These are phyloP conservation scores for Alsophila aescularia DNA, from an alignment of 2,888 invertebrate species.

Conservation along the genomic window DNA sequence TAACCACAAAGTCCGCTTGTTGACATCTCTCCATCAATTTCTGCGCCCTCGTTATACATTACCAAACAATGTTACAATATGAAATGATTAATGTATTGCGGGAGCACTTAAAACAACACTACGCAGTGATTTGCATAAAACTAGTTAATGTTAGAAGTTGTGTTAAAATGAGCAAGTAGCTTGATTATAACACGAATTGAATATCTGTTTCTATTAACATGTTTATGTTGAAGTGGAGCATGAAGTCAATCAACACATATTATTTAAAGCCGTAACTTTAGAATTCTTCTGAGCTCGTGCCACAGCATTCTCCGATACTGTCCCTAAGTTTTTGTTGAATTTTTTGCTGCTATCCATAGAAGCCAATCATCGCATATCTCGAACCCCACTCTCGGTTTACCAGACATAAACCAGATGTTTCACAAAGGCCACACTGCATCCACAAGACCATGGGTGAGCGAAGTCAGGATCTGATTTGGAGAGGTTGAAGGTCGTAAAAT, in stretches of 20 bases:
- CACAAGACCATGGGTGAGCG: conserved; percentile 1
- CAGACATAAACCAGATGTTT: conserved; percentile 77
- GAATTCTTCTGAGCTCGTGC: background rate
- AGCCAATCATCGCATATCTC: conserved; percentile 41
- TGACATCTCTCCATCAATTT: conserved; percentile 78
- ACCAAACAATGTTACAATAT: conserved; percentile 70
- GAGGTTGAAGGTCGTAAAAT: background rate
- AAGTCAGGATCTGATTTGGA: background rate
- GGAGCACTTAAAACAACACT: conserved; percentile 66
- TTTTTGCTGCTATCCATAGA: conserved; percentile 32
- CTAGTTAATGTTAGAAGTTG: conserved; percentile 76
- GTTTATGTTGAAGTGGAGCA: background rate
- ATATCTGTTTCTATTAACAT: background rate
- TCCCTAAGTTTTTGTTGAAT: conserved; percentile 25
- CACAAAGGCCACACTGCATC: conserved; percentile 49
- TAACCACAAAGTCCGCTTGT: conserved; percentile 71
- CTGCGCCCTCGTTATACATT: conserved; percentile 66
- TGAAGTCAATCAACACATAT: background rate
- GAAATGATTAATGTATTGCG: conserved; percentile 77
- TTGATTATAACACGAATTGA: conserved; percentile 7
- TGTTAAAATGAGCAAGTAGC: conserved; percentile 36
- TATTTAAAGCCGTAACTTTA: background rate
- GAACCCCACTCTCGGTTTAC: conserved; percentile 41
- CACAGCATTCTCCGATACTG: conserved; percentile 12
- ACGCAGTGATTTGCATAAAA: conserved; percentile 80